A percentile compares a stretch with the other conserved stretches of the same genome.
These are phyloP conservation scores for Ploceus nigricollis DNA, from an alignment of 2,113 vertebrate species.

Conservation along the genomic window DNA sequence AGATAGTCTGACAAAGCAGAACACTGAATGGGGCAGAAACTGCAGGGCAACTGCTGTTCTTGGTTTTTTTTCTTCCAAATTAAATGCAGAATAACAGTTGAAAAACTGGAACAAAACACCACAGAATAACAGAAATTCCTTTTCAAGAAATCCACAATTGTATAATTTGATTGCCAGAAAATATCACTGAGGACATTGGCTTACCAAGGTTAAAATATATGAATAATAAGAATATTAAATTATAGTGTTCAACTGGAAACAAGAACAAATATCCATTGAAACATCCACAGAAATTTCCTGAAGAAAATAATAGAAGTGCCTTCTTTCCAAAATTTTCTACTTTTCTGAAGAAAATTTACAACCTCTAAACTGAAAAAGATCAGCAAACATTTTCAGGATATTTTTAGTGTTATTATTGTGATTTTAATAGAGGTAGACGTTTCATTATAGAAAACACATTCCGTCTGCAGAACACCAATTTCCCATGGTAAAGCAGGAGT, in stretches of 20 bases:
- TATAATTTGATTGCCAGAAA: constrained; percentile 54
- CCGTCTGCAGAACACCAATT: neutral
- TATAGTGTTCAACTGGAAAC: neutral
- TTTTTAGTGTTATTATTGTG: neutral
- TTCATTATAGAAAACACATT: neutral
- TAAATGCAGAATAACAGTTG: neutral
- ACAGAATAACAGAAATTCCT: neutral
- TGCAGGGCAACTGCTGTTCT: neutral
- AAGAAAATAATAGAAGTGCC: neutral
- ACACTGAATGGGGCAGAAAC: neutral
- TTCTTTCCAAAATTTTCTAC: neutral
- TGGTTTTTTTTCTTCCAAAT: neutral
- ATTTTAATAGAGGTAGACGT: neutral
- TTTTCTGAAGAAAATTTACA: constrained; percentile 3
- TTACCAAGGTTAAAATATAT: constrained; percentile 29
- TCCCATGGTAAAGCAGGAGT: neutral
- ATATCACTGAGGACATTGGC: neutral
- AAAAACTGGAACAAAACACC: constrained; percentile 17
- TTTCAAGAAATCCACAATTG: constrained; percentile 45
- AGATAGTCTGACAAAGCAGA: neutral
- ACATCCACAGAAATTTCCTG: constrained; percentile 4
- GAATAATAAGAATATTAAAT: constrained; percentile 52
- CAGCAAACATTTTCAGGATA: neutral
- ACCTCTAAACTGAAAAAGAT: neutral
- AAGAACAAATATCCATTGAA: constrained; percentile 11